phyloP scores from a whole-genome alignment of 1,140 invertebrate genomes.

The Bombus vancouverensis region DNA sequence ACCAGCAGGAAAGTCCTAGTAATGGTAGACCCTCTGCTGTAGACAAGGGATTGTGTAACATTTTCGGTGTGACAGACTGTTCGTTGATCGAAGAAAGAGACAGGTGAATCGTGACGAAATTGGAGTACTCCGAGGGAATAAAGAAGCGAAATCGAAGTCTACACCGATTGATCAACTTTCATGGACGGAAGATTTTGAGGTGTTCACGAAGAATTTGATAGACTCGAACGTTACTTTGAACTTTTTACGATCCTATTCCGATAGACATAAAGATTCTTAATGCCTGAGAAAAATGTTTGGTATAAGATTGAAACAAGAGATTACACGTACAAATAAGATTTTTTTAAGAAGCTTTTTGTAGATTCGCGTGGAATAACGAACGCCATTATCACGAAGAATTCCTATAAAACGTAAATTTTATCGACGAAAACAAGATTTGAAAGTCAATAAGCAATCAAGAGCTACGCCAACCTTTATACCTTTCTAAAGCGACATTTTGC shows the following conservation, averaged over 20 bases:
- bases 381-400: neutral
- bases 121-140: neutral
- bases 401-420: neutral
- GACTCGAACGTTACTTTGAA: neutral
- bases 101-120: constrained; percentile 23
- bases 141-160: neutral
- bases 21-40: constrained; percentile 18
- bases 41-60: neutral
- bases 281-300: neutral
- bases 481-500: neutral
- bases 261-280: neutral
- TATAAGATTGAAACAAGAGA: neutral
- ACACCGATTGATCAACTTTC: neutral
- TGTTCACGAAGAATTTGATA: neutral
- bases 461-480: too few relatives aligned
- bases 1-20: constrained; percentile 5
- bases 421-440: neutral
- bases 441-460: too few relatives aligned
- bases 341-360: too few relatives aligned
- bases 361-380: too few relatives aligned
- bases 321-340: too few relatives aligned
- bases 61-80: neutral
- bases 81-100: neutral
- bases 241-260: neutral
- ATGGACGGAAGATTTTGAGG: too few relatives aligned